A percentile compares a stretch with the other conserved stretches of the same genome.
phyloP scores from a whole-genome alignment of 2,888 invertebrate species.

The Drosophila rubida region DNA sequence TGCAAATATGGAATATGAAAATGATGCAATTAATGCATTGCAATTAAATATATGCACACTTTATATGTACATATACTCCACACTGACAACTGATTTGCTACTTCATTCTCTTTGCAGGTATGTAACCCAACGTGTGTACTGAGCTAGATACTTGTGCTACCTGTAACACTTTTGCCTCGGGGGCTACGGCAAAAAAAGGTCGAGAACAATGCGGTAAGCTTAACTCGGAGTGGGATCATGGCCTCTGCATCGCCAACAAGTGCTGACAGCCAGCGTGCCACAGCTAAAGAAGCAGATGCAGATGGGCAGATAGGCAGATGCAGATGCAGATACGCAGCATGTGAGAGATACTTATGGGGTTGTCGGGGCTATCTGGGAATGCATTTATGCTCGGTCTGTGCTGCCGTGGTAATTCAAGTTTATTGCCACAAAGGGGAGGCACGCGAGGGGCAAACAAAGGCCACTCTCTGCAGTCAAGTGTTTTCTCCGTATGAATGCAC shows the following conservation, averaged over 20 bases:
- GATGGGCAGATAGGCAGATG: not conserved
- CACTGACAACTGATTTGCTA: not conserved
- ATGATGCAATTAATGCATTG: too few relatives aligned
- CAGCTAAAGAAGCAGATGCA: slow-evolving; percentile 14
- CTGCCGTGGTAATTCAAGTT: slow-evolving; percentile 68
- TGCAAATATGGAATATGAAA: too few relatives aligned
- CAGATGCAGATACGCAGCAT: slow-evolving; percentile 21
- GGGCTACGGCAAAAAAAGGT: not conserved
- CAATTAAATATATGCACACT: not conserved
- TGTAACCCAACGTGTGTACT: slow-evolving; percentile 29
- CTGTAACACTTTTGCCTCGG: not conserved
- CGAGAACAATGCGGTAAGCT: slow-evolving; percentile 54
- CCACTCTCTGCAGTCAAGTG: slow-evolving; percentile 40
- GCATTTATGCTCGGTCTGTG: slow-evolving; percentile 56
- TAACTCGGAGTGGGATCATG: slow-evolving; percentile 36
- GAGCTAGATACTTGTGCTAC: not conserved
- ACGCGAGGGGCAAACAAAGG: slow-evolving; percentile 38
- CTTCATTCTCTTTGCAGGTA: slow-evolving; percentile 49
- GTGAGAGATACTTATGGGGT: slow-evolving; percentile 32
- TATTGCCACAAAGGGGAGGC: slow-evolving; percentile 58
- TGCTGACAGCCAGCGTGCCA: slow-evolving; percentile 24
- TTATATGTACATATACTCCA: not conserved
- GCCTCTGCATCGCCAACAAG: slow-evolving; percentile 41
- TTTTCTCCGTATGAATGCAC: slow-evolving; percentile 2
- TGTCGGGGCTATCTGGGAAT: slow-evolving; percentile 8